phyloP scores from a whole-genome alignment of 2,113 vertebrate genomes.

The Peucedramus taeniatus region DNA sequence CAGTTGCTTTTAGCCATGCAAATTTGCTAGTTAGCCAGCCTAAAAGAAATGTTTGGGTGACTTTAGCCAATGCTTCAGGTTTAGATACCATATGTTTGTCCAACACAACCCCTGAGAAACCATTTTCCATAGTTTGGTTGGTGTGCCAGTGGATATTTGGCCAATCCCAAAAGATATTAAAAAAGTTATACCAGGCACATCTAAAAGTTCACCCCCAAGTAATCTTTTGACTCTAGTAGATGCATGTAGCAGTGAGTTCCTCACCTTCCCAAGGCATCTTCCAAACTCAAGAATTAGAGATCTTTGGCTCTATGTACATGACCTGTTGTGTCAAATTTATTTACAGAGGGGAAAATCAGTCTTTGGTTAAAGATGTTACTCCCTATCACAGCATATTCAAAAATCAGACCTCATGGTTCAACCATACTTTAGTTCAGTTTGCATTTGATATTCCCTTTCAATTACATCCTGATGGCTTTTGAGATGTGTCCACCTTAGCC shows the following conservation, averaged over 20 bases:
- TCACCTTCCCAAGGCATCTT: not conserved
- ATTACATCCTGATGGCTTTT: not conserved
- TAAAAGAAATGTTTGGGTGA: not conserved
- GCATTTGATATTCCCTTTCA: not conserved
- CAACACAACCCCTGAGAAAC: not conserved
- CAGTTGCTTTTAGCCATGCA: too few relatives aligned
- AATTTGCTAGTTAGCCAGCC: not conserved
- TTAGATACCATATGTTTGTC: not conserved
- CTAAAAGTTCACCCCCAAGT: not conserved
- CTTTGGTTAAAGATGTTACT: not conserved
- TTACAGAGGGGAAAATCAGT: not conserved
- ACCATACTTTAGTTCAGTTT: not conserved
- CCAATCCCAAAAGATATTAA: not conserved
- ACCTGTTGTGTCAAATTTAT: not conserved
- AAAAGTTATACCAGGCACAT: not conserved
- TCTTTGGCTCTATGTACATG: not conserved
- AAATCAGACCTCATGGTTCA: not conserved
- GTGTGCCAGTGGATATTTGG: not conserved
- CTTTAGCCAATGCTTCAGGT: not conserved
- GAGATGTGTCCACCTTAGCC: not conserved
- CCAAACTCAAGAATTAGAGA: not conserved
- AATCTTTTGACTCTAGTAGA: not conserved
- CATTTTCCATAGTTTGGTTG: not conserved
- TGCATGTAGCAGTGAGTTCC: not conserved
- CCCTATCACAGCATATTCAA: not conserved